These are phyloP conservation scores for Callionymus lyra DNA, from an alignment of 2,113 vertebrate species.

Conservation along the genomic window DNA sequence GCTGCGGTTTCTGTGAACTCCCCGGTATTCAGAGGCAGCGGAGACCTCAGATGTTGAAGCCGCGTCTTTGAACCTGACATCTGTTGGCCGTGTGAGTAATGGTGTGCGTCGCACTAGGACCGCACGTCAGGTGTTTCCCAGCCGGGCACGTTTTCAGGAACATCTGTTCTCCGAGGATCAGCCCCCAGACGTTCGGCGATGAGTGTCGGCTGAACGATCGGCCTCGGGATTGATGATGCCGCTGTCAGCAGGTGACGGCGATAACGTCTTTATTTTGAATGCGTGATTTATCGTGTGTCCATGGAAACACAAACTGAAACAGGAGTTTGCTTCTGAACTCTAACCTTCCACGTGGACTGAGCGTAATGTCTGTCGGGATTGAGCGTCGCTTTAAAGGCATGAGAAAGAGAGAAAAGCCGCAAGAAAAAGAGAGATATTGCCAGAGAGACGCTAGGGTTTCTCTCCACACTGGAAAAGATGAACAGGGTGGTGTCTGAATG, in stretches of 20 bases:
- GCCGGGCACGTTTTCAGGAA: conserved; percentile 7
- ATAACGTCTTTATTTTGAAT: too few species aligned
- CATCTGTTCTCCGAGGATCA: conserved; percentile 35
- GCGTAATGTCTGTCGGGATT: too few species aligned
- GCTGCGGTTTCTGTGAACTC: conserved; percentile 44
- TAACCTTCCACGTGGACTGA: too few species aligned
- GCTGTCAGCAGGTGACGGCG: conserved; percentile 11
- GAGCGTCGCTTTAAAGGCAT: too few species aligned
- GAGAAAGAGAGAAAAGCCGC: too few species aligned
- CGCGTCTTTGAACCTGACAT: conserved; percentile 55
- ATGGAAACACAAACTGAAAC: conserved; percentile 35
- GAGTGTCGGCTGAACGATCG: conserved; percentile 23
- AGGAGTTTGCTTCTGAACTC: conserved; percentile 1
- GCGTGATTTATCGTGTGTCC: conserved; percentile 3
- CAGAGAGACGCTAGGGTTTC: too few species aligned
- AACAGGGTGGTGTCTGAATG: too few species aligned
- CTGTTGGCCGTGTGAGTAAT: conserved; percentile 51
- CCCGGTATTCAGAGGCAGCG: conserved; percentile 18
- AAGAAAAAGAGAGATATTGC: too few species aligned
- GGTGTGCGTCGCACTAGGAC: conserved; percentile 21
- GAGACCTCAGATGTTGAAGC: conserved; percentile 36
- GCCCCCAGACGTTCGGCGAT: conserved; percentile 6
- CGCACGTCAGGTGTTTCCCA: conserved; percentile 40
- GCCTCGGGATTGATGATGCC: conserved; percentile 17
- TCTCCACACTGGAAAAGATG: too few species aligned